Base-by-base conservation (phyloP, 2,113 vertebrate species). In the Brachyhypopomus occidentalis region DNA sequence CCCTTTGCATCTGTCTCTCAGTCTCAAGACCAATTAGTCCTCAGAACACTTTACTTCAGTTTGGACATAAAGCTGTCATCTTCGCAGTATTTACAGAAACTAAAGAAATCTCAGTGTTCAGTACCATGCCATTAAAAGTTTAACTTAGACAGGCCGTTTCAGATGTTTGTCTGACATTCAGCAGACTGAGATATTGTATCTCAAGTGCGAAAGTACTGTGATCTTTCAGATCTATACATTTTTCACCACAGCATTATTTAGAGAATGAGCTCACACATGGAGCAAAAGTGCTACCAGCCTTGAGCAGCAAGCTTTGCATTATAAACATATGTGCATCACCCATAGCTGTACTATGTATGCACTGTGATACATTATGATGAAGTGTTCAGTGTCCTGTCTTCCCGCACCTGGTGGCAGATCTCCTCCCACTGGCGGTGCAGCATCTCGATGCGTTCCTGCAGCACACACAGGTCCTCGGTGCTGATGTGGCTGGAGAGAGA, bases 401-500 rank as follows among this genome's bases (percentile, higher is more conserved):
- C 3, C 5, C 81, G 87, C 92, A 96, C 97, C 96, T 98, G 97
- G 78, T 95, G 95, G 85, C 95, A 96, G 20, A 98, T 93, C 78
- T 99, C 96, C 20, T 97, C 96, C 98, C 97, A 99, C 77, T 98
- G 97, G 19, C 96, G 94, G 34, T 98, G 96, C 83, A 99, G 92
- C 73, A 99, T 94, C 71, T 98, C 97, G n/a, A 96, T 90, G 2
- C 97, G 92, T 45, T 99, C 97, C 30, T 91, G 95, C 56, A 99
- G 94, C 79, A 97, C 94, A n/a, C 94, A 94, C 76, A 96, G 92
- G 62, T 98, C 97, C 6, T 98, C 97, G 0, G 94, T 80, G 0
- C 93, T 95, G 89, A 99, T 95, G 64, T 89, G 94, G 3, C 89
- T 52, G 20, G 92, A 92, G 25, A 99, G 89, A 0, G 94, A 93